Evolutionary conservation across 2,797 vertebrate species (phyloP), one percentile per base, ranked within the genome.

Genomic region (Helicolenus hilgendorfi): DNA sequence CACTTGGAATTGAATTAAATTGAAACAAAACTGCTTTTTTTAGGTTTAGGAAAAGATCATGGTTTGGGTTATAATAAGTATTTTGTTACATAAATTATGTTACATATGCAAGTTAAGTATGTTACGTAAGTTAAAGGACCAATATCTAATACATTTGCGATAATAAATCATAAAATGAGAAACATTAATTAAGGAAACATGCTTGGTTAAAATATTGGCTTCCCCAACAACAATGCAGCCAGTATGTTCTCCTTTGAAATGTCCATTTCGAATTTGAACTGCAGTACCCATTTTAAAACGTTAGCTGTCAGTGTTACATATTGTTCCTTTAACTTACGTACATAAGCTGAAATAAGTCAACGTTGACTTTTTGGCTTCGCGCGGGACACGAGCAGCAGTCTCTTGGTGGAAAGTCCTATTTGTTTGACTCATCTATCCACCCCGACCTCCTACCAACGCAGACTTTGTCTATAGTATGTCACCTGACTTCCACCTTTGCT

Each of bases 341-440:
- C 15, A 20, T 49, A 20, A 49, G 45, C 18, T 49, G 45, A 55
- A 55, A 55, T 63, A 33, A 0, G 29, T 62, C 15, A 33, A 33
- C 18, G 18, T 1, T 33, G 9, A 31, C 60, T 33, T 63, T 63
- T 55, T 55, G 45, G 45, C 18, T 49, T 49, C 45, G 2, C 3
- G 18, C 1, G 18, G 45, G 45, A 49, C 45, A 49, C 0, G 18
- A 49, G 18, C 18, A 49, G 45, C 45, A 0, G 18, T 0, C 45
- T 0, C 20, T 3, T 49, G 1, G 45, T 7, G 15, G 1, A 49
- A 5, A 38, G 11, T 11, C 13, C 36, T 38, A 14, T 38, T 38
- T 38, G 11, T n/a, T 55, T 55, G 49, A n/a, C 49, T 20, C 49
- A 22, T 0, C 20, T n/a, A 55, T 22, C 2, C 15, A 7, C 36